Evolutionary conservation across 2,888 invertebrate genomes (phyloP).

Genomic region (Brachynemurus nebulosus): DNA sequence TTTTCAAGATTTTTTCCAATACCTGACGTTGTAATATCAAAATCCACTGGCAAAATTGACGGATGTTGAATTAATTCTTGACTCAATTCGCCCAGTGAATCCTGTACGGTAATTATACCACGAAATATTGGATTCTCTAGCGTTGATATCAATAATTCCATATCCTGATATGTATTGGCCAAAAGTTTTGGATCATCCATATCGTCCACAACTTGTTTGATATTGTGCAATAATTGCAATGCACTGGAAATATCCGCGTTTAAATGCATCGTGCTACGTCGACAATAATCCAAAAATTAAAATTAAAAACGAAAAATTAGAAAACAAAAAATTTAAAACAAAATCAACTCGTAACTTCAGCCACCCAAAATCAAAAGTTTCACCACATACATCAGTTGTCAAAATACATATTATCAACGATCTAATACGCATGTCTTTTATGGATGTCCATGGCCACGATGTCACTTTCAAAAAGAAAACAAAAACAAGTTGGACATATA

Average conservation of each 20-base stretch:
- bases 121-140: slow-evolving; percentile 82
- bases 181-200: slow-evolving; percentile 72
- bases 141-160: slow-evolving; percentile 69
- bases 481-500: no score
- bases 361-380: no score
- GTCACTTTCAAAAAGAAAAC: no score
- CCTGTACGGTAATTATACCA: slow-evolving; percentile 81
- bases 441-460: no score
- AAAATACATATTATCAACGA: no score
- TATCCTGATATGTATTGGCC: slow-evolving; percentile 58
- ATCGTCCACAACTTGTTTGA: slow-evolving; percentile 73
- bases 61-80: slow-evolving; percentile 81
- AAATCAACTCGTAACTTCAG: no score
- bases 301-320: no score
- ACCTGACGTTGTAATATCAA: slow-evolving; percentile 78
- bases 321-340: no score
- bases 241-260: slow-evolving; percentile 77
- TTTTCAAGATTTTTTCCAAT: no score
- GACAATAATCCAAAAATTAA: no score
- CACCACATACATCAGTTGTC: no score
- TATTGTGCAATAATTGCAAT: slow-evolving; percentile 74
- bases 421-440: no score
- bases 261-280: slow-evolving; percentile 39
- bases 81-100: slow-evolving; percentile 76
- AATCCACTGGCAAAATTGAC: slow-evolving; percentile 83